Conservation (phyloP, 2,113 vertebrate genomes). For the Pelecanus crispus region DNA sequence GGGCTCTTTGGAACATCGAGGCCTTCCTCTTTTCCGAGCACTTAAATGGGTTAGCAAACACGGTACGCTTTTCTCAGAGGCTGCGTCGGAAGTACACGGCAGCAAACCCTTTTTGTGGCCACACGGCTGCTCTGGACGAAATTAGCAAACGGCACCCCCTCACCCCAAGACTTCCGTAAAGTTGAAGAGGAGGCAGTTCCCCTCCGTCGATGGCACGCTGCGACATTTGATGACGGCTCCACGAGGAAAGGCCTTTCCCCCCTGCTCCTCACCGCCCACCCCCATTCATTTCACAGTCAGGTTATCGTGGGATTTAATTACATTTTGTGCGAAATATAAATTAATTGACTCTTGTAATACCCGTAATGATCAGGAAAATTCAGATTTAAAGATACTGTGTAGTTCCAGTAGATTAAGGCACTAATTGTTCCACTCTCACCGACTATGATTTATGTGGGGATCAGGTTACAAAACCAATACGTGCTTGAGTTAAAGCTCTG, state of each 20-base stretch:
- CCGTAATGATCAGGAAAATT: constrained; percentile 18
- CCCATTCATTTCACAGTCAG: neutral
- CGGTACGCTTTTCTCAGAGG: neutral
- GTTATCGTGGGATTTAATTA: constrained; percentile 44
- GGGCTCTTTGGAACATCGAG: constrained; percentile 57
- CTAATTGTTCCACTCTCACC: constrained; percentile 34
- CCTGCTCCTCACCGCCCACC: neutral
- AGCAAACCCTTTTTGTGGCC: neutral
- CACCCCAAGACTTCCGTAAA: neutral
- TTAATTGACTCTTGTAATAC: constrained; percentile 34
- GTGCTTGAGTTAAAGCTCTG: neutral
- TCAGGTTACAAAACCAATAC: constrained; percentile 25
- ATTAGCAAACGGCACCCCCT: neutral
- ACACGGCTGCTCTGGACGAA: neutral
- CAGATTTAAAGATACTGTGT: constrained; percentile 45
- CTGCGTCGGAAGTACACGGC: neutral
- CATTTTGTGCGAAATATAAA: constrained; percentile 52
- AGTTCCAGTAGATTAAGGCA: constrained; percentile 25
- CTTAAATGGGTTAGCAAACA: constrained; percentile 7
- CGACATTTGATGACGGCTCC: neutral
- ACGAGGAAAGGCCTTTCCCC: neutral
- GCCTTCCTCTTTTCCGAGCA: constrained; percentile 18
- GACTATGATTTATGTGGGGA: constrained; percentile 7
- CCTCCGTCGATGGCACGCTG: rapidly evolving
- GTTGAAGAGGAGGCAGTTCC: neutral